Evolutionary conservation across 1,140 invertebrate genomes (phyloP).

Genomic region (Diorhabda elongata): DNA sequence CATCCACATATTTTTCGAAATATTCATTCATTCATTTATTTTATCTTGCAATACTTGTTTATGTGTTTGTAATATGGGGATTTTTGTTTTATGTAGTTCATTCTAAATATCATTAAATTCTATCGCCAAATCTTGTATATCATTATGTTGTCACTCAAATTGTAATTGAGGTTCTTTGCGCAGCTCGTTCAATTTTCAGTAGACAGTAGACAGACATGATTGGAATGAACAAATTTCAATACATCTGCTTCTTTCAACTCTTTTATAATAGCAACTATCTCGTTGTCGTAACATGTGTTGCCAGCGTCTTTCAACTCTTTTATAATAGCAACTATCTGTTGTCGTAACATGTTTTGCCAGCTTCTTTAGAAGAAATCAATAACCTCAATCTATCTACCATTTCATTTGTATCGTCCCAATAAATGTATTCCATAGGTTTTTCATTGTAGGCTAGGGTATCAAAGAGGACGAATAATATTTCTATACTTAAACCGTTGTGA

Average conservation of each 20-base stretch:
- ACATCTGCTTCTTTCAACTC: neutral
- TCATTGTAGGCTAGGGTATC: neutral
- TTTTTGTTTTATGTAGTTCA: neutral
- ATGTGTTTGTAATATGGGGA: no score
- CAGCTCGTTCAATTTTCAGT: neutral
- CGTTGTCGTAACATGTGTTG: neutral
- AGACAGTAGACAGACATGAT: neutral
- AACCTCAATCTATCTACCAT: constrained; percentile 40
- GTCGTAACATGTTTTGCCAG: no score
- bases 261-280: neutral
- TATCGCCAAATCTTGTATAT: neutral
- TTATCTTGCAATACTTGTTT: no score
- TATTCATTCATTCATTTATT: no score
- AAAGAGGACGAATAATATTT: no score
- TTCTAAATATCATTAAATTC: neutral
- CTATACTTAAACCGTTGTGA: neutral
- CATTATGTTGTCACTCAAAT: neutral
- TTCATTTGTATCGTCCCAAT: constrained; percentile 45
- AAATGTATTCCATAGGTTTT: constrained; percentile 32
- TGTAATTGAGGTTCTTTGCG: neutral
- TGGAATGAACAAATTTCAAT: no score
- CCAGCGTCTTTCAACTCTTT: no score
- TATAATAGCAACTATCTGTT: no score
- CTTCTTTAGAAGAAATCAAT: constrained; percentile 24
- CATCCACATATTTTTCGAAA: no score